Evolutionary conservation across 2,113 vertebrate genomes (phyloP), one percentile per base, ranked within the genome.

Genomic region (Bombycilla garrulus): DNA sequence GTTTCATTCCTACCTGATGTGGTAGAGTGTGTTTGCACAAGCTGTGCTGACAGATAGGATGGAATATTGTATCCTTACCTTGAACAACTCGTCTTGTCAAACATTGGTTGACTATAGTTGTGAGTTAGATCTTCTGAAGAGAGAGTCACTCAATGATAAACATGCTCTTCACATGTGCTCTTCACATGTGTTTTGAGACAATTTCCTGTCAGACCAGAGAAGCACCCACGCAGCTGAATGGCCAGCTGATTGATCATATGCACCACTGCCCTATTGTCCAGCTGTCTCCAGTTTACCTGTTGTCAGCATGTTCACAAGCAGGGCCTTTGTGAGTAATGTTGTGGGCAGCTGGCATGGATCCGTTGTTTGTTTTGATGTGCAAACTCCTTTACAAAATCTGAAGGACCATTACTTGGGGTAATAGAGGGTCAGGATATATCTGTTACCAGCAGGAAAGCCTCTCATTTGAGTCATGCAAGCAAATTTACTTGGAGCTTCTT

Each of bases 41-140:
- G 40, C 73, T 85, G 72, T 85, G 70, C 73, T 95, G 93, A 64
- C 77, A 93, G 90, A 45, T 69, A 93, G 72, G 33, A 38, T 80
- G 57, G 73, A 87, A 69, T 80, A 62, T 1, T 3, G 1, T 56
- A 44, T 29, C 70, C 22, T 21, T 47, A 33, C 44, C 40, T 56
- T 60, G 40, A 89, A 60, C 56, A 76, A 17, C 13, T 33, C 29
- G 54, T 47, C 65, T 69, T 89, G 84, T 42, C 57, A 84, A 91
- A 61, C 2, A 1, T 35, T 60, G 25, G 36, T 42, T 87, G 38
- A n/a, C 58, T 70, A 0, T 45, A 33, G n/a, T 40, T 92, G 71
- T 71, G 48, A 71, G 60, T 81, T 79, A 79, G 53, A 60, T 64
- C 65, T 81, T 71, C 42, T 76, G 57, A 45, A 64, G 65, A 70